Percentiles rank a stretch among this genome's conserved stretches.
Evolutionary conservation across 2,113 vertebrate species (phyloP).

Genomic region (Cephalopholis sonnerati): DNA sequence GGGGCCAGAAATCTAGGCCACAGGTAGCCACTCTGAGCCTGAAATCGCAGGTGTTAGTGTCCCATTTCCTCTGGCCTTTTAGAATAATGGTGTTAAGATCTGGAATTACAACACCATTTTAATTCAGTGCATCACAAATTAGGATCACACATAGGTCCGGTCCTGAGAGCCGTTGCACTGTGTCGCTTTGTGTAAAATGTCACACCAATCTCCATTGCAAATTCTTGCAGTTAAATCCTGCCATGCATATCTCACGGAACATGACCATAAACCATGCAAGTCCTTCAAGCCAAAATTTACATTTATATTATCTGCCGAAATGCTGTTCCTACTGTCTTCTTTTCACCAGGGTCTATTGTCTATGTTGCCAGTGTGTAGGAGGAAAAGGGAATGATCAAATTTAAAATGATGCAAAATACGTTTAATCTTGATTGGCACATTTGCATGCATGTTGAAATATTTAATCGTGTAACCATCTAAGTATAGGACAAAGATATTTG

Average conservation of each 20-base stretch:
- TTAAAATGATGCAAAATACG: neutral
- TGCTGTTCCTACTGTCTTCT: neutral
- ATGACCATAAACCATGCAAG: neutral
- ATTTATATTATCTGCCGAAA: neutral
- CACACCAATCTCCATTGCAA: neutral
- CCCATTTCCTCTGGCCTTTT: slow-evolving; percentile 50
- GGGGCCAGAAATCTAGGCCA: slow-evolving; percentile 53
- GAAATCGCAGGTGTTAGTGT: slow-evolving; percentile 32
- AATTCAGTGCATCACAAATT: neutral
- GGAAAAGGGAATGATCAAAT: neutral
- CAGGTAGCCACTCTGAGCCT: slow-evolving; percentile 29
- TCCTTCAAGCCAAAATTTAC: neutral
- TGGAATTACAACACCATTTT: slow-evolving; percentile 27
- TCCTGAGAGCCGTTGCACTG: neutral
- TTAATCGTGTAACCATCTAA: neutral
- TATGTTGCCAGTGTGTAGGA: neutral
- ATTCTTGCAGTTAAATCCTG: neutral
- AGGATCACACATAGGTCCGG: neutral
- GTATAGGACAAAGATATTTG: neutral
- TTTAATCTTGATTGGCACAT: neutral
- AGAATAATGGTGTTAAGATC: slow-evolving; percentile 4
- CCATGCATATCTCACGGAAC: neutral
- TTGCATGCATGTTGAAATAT: neutral
- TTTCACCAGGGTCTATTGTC: neutral
- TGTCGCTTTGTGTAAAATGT: neutral